A percentile compares a stretch with the other conserved stretches of the same genome.
phyloP scores from a whole-genome alignment of 1,140 invertebrate species.

The Rhynchophorus ferrugineus region DNA sequence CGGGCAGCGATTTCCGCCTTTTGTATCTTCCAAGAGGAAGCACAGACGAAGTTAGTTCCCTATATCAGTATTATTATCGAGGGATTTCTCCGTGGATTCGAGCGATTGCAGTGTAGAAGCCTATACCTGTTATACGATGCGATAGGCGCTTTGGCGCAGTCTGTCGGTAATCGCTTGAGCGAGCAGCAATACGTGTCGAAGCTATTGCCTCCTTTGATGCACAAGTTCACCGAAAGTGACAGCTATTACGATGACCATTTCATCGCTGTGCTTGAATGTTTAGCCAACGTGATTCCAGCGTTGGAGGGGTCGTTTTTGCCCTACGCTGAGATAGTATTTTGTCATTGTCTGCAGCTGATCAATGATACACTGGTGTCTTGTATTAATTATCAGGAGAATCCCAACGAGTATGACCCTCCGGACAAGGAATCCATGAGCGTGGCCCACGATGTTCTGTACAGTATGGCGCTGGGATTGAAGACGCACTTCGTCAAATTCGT shows the following conservation, averaged over 20 bases:
- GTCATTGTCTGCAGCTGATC: conserved; percentile 88
- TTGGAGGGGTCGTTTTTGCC: conserved; percentile 93
- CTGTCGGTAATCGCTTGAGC: conserved; percentile 93
- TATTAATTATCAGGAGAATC: conserved; percentile 85
- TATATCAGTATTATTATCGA: conserved; percentile 93
- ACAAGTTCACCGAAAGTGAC: conserved; percentile 94
- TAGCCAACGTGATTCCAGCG: conserved; percentile 95
- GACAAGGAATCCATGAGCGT: conserved; percentile 99
- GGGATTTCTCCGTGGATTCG: conserved; percentile 93
- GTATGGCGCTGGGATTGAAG: conserved; percentile 90
- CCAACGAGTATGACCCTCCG: conserved; percentile 78
- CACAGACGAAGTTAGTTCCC: conserved; percentile 93
- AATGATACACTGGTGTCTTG: conserved; percentile 73
- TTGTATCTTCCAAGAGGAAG: conserved; percentile 97
- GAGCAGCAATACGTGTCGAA: conserved; percentile 92
- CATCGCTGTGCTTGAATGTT: conserved; percentile 93
- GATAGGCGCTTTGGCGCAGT: conserved; percentile 94
- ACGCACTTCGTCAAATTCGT: conserved; percentile 90
- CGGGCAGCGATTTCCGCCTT: conserved; percentile 99
- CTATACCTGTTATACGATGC: conserved; percentile 97
- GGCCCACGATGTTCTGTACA: conserved; percentile 89
- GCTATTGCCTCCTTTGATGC: conserved; percentile 96
- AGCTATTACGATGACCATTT: conserved; percentile 87
- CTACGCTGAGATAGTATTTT: conserved; percentile 95
- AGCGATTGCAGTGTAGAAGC: conserved; percentile 94